Percentiles rank a stretch among this genome's conserved stretches.
Conservation (phyloP, 1,140 invertebrate species). For the Drosophila asahinai region DNA sequence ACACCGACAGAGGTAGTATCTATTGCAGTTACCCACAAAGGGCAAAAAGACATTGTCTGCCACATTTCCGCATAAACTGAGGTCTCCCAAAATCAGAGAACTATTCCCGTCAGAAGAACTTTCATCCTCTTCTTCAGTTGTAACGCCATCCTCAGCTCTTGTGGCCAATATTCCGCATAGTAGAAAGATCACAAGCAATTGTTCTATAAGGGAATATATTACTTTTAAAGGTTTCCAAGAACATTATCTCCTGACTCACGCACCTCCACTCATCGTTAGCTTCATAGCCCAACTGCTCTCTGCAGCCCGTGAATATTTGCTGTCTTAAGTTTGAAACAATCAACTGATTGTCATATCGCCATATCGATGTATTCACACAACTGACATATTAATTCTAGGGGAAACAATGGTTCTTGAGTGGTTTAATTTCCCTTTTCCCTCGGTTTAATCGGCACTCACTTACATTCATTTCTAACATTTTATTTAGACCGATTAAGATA, state of each 20-base stretch:
- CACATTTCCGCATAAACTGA: conserved; percentile 59
- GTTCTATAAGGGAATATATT: neutral
- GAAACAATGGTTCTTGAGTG: conserved; percentile 4
- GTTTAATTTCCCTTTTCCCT: neutral
- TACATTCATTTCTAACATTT: neutral
- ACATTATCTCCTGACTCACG: neutral
- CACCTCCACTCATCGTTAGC: conserved; percentile 36
- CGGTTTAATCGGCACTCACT: too few relatives aligned
- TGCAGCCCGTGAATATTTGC: neutral
- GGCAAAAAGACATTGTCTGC: conserved; percentile 61
- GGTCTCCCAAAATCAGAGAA: conserved; percentile 34
- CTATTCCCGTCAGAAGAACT: neutral
- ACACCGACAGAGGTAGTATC: conserved; percentile 67
- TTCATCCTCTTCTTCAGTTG: neutral
- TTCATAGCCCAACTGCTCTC: conserved; percentile 13
- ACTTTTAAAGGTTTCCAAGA: neutral
- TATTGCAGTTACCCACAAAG: conserved; percentile 62
- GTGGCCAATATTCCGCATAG: neutral
- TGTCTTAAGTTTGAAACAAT: conserved; percentile 21
- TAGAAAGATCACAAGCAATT: neutral
- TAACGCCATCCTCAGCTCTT: neutral
- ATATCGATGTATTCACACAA: conserved; percentile 10
- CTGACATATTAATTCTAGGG: conserved; percentile 23
- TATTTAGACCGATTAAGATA: neutral
- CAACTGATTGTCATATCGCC: conserved; percentile 38